A percentile compares a stretch with the other conserved stretches of the same genome.
These are phyloP conservation scores for Smittia aterrima DNA, from an alignment of 2,888 invertebrate species.

Conservation along the genomic window DNA sequence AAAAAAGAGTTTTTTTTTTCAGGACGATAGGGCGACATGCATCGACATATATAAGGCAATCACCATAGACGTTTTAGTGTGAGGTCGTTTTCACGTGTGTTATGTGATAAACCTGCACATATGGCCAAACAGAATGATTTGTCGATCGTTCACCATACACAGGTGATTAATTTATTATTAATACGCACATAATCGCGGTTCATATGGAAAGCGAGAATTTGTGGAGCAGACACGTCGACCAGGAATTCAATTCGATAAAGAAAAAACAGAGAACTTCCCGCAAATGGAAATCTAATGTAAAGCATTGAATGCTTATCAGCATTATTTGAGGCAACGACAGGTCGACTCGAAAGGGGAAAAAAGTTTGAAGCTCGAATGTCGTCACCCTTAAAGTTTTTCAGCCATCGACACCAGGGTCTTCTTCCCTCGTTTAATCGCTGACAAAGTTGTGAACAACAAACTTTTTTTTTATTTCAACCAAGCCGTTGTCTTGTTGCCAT, in stretches of 20 bases:
- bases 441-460: slow-evolving; percentile 9
- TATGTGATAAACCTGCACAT: background rate
- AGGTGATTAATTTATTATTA: slow-evolving; percentile 41
- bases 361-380: too few species aligned
- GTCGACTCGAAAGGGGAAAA: too few species aligned
- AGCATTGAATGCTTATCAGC: too few species aligned
- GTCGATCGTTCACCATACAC: slow-evolving; percentile 28
- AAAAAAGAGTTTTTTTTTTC: background rate
- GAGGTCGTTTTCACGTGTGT: background rate
- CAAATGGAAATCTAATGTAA: background rate
- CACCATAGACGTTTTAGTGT: slow-evolving; percentile 5
- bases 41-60: slow-evolving; percentile 5
- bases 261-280: background rate
- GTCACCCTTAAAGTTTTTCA: too few species aligned
- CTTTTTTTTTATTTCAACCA: too few species aligned
- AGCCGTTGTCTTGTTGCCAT: background rate
- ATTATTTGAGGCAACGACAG: too few species aligned
- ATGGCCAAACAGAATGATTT: slow-evolving; percentile 25
- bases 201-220: background rate
- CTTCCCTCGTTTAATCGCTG: background rate
- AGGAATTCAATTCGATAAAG: background rate
- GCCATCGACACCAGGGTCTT: background rate
- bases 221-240: background rate
- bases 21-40: slow-evolving; percentile 19
- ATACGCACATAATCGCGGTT: slow-evolving; percentile 36